Evolutionary conservation across 2,888 invertebrate species (phyloP).

Genomic region (Mythimna pallens): DNA sequence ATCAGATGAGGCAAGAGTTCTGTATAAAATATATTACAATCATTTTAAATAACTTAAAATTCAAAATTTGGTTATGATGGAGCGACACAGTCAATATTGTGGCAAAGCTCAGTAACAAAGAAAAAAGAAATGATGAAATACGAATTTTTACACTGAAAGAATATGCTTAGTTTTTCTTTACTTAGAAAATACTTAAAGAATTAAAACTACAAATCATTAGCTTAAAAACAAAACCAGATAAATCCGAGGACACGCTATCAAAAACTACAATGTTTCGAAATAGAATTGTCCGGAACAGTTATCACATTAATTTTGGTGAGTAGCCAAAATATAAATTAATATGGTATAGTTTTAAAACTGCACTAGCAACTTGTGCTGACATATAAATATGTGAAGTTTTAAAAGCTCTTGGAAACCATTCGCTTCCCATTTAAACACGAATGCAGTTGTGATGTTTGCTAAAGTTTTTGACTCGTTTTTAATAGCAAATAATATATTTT

Average conservation of each 20-base stretch:
- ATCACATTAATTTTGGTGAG: conserved; percentile 27
- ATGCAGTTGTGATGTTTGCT: conserved; percentile 38
- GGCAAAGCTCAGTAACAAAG: too few relatives aligned
- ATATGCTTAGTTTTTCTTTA: neutral
- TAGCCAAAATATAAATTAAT: conserved; percentile 59
- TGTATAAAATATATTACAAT: too few relatives aligned
- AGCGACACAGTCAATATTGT: too few relatives aligned
- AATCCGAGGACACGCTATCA: conserved; percentile 3
- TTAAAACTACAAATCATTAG: neutral
- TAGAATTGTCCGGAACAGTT: conserved; percentile 33
- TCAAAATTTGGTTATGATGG: too few relatives aligned
- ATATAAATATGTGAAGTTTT: conserved; percentile 49
- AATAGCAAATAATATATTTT: conserved; percentile 32
- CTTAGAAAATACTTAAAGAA: neutral
- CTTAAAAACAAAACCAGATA: conserved; percentile 8
- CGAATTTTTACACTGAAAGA: neutral
- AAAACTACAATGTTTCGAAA: conserved; percentile 26
- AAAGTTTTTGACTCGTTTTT: conserved; percentile 40
- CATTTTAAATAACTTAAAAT: too few relatives aligned
- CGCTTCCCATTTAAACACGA: conserved; percentile 52
- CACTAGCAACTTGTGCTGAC: conserved; percentile 35
- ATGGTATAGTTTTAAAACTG: conserved; percentile 58
- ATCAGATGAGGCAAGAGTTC: too few relatives aligned
- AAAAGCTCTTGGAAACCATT: conserved; percentile 62
- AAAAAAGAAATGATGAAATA: neutral